phyloP scores from a whole-genome alignment of 2,888 invertebrate genomes.

The Pandemis heparana region DNA sequence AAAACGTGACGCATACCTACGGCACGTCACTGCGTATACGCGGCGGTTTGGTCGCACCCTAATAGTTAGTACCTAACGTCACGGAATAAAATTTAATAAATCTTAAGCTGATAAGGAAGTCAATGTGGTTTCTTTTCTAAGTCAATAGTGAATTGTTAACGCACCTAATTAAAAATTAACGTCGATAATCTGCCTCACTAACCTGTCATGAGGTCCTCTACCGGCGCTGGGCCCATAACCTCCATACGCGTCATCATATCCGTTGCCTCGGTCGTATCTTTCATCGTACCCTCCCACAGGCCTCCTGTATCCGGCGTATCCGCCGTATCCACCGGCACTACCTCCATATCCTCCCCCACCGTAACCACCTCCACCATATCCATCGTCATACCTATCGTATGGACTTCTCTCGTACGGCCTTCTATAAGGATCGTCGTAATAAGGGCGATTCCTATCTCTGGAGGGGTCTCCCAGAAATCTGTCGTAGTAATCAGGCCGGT shows the following conservation, averaged over 20 bases:
- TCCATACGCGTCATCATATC: conserved; percentile 71
- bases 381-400: conserved; percentile 60
- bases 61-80: no score
- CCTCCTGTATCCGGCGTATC: conserved; percentile 62
- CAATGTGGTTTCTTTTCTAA: no score
- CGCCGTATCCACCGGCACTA: conserved; percentile 57
- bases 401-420: conserved; percentile 72
- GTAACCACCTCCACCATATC: conserved; percentile 49
- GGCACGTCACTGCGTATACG: no score
- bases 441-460: conserved; percentile 62
- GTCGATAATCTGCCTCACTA: conserved; percentile 45
- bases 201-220: conserved; percentile 82
- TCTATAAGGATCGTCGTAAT: conserved; percentile 68
- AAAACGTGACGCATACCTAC: no score
- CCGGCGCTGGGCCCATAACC: conserved; percentile 68
- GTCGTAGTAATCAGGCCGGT: conserved; percentile 78
- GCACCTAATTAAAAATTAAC: neutral
- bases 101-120: no score
- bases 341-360: conserved; percentile 10
- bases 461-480: conserved; percentile 74
- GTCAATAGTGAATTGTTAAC: no score
- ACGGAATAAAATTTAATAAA: no score
- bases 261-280: conserved; percentile 56
- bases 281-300: conserved; percentile 58
- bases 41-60: no score